Percentiles rank a stretch among this genome's conserved stretches.
phyloP scores from a whole-genome alignment of 2,113 vertebrate species.

The Leiothrix lutea region DNA sequence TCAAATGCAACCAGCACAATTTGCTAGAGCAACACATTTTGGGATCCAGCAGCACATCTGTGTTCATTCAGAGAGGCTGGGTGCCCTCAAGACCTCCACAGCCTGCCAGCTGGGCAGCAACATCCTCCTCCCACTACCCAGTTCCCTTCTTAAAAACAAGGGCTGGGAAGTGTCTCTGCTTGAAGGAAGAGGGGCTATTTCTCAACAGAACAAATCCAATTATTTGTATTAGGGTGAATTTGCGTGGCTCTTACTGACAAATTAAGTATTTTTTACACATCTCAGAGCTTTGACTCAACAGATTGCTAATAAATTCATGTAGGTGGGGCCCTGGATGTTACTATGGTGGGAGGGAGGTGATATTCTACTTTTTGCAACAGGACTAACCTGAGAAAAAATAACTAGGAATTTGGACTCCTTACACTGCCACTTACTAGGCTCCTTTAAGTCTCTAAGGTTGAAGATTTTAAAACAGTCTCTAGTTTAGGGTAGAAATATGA shows the following conservation, averaged over 20 bases:
- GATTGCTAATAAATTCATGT: not conserved
- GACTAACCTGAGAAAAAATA: not conserved
- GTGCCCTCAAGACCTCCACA: not conserved
- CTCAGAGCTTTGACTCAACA: slow-evolving; percentile 6
- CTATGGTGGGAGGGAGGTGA: not conserved
- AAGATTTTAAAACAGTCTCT: not conserved
- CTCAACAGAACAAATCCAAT: not conserved
- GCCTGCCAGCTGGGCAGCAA: not conserved
- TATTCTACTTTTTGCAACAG: not conserved
- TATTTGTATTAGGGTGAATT: not conserved
- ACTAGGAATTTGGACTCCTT: not conserved
- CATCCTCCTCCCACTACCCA: not conserved
- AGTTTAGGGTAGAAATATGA: not conserved
- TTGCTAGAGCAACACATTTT: not conserved
- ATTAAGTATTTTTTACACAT: not conserved
- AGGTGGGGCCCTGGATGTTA: not conserved
- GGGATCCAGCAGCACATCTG: not conserved
- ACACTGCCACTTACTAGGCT: not conserved
- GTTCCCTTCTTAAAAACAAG: not conserved
- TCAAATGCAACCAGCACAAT: not conserved
- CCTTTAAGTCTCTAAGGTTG: not conserved
- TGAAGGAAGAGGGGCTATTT: not conserved
- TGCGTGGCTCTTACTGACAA: not conserved
- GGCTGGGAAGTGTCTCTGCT: not conserved
- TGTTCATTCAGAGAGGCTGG: not conserved